Evolutionary conservation across 2,113 vertebrate species (phyloP), one percentile per base, ranked within the genome.

Genomic region (Ranitomeya variabilis): DNA sequence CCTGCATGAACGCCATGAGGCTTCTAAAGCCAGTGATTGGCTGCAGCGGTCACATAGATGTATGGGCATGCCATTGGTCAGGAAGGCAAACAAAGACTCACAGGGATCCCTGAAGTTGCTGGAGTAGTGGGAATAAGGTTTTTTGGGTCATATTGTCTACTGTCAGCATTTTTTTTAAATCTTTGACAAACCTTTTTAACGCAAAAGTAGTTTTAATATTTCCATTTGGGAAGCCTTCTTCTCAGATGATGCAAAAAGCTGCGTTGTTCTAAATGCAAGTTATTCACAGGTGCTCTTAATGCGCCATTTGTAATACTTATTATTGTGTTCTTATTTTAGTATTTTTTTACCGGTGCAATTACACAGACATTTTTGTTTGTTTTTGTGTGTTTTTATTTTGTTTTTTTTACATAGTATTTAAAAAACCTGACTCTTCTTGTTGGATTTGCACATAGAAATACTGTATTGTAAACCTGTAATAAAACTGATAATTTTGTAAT

Each of bases 401-500:
- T 93, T 92, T 89, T 21, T 85, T 74, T 86, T 91, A 93, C 91
- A 93, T 94, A 95, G 95, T 95, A 95, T 95, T 95, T 96, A 96
- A 96, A 94, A 94, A 90, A 90, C 93, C 94, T 95, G 94, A 95
- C 93, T 93, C 93, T 80, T 93, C 85, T 84, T 94, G 90, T 94
- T 93, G 90, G 92, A 94, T 96, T 96, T 96, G 95, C 95, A 96
- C 95, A 95, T 95, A 95, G 94, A 93, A 94, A 94, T 93, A 93
- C 94, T 94, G 94, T 95, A 93, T 92, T 92, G 94, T 93, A 96
- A 95, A 96, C 93, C 92, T 95, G 95, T 96, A 96, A 96, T 96
- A 89, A 96, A 96, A 96, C 94, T 94, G 93, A 94, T 87, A 15
- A 51, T 91, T 94, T 90, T 93, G 84, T 90, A 93, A 93, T 93